Conservation (phyloP, 2,113 vertebrate species). For the Orientallactaga bullata region DNA sequence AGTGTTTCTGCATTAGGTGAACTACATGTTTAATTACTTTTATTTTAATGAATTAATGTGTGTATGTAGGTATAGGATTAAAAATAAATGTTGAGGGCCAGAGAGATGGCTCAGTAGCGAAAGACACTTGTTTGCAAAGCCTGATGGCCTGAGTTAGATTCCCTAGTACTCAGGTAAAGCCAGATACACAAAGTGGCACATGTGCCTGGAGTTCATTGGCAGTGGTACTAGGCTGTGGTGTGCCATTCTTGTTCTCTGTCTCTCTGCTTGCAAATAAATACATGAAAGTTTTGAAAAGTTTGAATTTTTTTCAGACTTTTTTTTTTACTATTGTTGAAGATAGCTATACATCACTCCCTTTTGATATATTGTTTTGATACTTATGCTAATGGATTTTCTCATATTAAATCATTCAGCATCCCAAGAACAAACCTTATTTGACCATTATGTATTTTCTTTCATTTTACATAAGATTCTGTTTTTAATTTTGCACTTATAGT, state of each 20-base stretch:
- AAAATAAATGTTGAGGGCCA: neutral
- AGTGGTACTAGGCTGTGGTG: no score
- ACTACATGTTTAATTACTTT: neutral
- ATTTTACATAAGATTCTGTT: neutral
- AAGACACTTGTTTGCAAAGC: no score
- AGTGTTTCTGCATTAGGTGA: neutral
- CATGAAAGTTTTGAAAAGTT: neutral
- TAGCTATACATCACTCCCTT: neutral
- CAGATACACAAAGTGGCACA: no score
- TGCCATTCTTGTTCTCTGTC: no score
- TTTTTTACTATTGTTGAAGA: neutral
- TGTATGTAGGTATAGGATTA: neutral
- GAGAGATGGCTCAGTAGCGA: no score
- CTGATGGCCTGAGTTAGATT: no score
- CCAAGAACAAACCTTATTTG: neutral
- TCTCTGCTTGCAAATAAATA: no score
- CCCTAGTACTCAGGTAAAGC: no score
- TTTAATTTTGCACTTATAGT: conserved; percentile 15
- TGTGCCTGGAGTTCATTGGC: no score
- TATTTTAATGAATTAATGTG: neutral
- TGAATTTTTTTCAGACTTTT: neutral
- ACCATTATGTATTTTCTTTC: conserved; percentile 12
- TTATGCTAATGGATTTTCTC: neutral
- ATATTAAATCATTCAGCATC: neutral
- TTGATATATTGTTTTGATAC: conserved; percentile 6